phyloP scores from a whole-genome alignment of 2,797 vertebrate genomes.

The Oceanodroma leucorhoa region DNA sequence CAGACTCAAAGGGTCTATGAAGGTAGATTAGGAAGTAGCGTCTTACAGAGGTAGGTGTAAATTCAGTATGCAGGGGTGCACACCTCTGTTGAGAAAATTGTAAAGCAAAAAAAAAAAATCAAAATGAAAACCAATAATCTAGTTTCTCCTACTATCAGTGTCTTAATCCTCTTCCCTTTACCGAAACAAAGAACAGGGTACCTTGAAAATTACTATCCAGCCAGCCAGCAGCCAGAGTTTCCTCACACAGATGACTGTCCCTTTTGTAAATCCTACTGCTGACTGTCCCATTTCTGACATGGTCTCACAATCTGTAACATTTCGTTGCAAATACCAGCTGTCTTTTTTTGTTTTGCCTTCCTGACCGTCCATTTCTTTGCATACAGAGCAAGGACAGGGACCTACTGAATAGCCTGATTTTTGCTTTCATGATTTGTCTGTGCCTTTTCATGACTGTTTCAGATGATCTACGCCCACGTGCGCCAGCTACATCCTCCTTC shows the following conservation, averaged over 20 bases:
- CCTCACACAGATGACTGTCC: neutral
- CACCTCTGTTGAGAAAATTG: neutral
- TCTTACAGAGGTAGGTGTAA: neutral
- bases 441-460: neutral
- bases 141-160: neutral
- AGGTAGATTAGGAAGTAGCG: neutral
- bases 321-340: neutral
- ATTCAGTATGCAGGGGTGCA: accelerated
- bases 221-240: neutral
- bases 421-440: neutral
- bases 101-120: neutral
- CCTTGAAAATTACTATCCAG: neutral
- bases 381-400: neutral
- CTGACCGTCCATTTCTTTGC: neutral
- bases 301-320: neutral
- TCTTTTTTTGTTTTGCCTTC: neutral
- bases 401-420: neutral
- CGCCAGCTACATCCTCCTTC: neutral
- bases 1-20: neutral
- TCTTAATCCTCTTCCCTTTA: neutral
- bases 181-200: neutral
- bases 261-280: neutral
- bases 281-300: neutral
- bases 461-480: accelerated
- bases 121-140: neutral